Evolutionary conservation across 2,113 vertebrate species (phyloP).

Genomic region (Maccullochella peelii): DNA sequence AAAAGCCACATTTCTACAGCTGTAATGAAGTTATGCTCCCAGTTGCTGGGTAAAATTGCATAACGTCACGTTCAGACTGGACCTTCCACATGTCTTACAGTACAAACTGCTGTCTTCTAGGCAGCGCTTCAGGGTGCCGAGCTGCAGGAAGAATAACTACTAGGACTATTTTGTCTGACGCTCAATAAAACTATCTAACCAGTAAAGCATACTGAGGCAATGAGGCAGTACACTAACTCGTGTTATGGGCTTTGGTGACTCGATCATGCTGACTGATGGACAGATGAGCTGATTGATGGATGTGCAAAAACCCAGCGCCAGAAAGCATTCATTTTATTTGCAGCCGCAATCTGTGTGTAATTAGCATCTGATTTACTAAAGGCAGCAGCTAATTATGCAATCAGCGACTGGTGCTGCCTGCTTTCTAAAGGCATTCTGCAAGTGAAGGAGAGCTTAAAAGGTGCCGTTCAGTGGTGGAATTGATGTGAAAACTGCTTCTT

Average conservation of each 20-base stretch:
- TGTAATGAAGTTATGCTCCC: background rate
- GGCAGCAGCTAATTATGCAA: conserved; percentile 60
- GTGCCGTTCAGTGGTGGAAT: conserved; percentile 22
- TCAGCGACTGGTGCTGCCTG: conserved; percentile 40
- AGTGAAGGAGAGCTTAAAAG: background rate
- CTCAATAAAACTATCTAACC: conserved; percentile 17
- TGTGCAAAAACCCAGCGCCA: conserved; percentile 23
- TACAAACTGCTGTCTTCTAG: background rate
- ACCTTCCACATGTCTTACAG: background rate
- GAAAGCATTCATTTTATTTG: conserved; percentile 42
- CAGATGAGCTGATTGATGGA: conserved; percentile 51
- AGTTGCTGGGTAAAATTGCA: background rate
- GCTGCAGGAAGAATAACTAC: conserved; percentile 3
- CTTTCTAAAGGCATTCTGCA: conserved; percentile 2
- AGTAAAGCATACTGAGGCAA: conserved; percentile 6
- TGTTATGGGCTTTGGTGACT: conserved; percentile 17
- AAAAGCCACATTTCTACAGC: background rate
- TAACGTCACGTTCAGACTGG: background rate
- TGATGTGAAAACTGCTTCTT: conserved; percentile 30
- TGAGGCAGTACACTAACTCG: conserved; percentile 1
- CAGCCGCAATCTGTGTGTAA: conserved; percentile 55
- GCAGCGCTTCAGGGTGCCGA: conserved; percentile 4
- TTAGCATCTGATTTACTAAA: conserved; percentile 68
- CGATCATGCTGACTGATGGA: conserved; percentile 31
- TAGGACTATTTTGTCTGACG: background rate